Evolutionary conservation across 2,888 invertebrate genomes (phyloP).

Genomic region (Taenaris catops): DNA sequence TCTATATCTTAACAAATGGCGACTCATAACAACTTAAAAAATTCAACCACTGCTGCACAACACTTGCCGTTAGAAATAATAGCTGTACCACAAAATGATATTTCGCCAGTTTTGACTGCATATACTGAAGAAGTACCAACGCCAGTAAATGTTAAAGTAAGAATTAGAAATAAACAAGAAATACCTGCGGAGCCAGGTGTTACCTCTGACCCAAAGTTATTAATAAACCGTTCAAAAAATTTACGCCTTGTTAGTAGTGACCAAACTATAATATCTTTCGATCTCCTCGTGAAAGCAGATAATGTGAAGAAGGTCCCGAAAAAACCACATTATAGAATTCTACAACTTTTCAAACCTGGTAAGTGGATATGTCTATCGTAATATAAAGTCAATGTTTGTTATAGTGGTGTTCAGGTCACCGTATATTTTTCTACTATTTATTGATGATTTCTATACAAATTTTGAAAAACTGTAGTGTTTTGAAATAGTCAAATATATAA

Average conservation of each 20-base stretch:
- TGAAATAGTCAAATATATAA: too few relatives aligned
- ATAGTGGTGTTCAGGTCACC: too few relatives aligned
- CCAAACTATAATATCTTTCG: conserved; percentile 61
- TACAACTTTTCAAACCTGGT: conserved; percentile 39
- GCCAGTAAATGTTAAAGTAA: conserved; percentile 55
- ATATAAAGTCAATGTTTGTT: too few relatives aligned
- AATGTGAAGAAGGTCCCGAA: conserved; percentile 32
- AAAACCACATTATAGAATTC: conserved; percentile 38
- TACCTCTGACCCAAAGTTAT: conserved; percentile 37
- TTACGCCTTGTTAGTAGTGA: conserved; percentile 51
- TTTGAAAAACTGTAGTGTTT: too few relatives aligned
- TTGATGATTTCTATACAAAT: too few relatives aligned
- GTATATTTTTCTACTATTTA: too few relatives aligned
- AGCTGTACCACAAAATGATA: conserved; percentile 41
- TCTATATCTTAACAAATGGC: too few relatives aligned
- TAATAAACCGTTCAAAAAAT: conserved; percentile 31
- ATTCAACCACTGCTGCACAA: too few relatives aligned
- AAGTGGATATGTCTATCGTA: too few relatives aligned
- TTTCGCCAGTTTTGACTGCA: conserved; percentile 24
- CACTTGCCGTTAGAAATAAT: conserved; percentile 55
- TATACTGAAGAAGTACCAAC: conserved; percentile 30
- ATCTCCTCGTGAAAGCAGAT: conserved; percentile 49
- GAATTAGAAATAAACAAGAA: conserved; percentile 47
- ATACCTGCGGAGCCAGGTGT: conserved; percentile 30
- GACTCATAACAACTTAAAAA: too few relatives aligned